phyloP scores from a whole-genome alignment of 2,113 vertebrate species.

The Siniperca knerii region DNA sequence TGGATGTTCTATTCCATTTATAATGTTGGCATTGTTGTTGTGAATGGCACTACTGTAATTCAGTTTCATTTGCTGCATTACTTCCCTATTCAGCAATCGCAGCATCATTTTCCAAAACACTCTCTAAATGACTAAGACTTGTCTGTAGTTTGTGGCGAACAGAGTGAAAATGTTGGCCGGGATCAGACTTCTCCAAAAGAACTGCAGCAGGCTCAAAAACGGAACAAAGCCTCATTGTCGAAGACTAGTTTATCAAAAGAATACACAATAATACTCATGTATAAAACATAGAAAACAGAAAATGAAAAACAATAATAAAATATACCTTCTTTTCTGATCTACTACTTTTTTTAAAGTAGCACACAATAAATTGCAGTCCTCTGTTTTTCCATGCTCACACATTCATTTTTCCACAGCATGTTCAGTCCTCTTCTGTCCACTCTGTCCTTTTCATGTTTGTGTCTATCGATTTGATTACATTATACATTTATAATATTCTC shows the following conservation, averaged over 20 bases:
- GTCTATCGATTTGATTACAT: conserved; percentile 16
- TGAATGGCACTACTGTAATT: conserved; percentile 11
- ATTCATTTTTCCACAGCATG: conserved; percentile 35
- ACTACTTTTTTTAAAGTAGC: conserved; percentile 53
- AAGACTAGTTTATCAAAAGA: conserved; percentile 79
- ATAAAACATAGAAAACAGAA: conserved; percentile 76
- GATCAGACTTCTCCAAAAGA: conserved; percentile 28
- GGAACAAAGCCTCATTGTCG: conserved; percentile 56
- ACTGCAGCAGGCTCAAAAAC: conserved; percentile 43
- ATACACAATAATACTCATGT: conserved; percentile 75
- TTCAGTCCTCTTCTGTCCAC: conserved; percentile 39
- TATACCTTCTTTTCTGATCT: conserved; percentile 77
- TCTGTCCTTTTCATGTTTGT: conserved; percentile 26
- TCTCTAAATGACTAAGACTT: conserved; percentile 33
- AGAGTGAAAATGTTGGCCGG: neutral
- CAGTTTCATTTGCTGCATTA: neutral
- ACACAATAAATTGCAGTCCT: conserved; percentile 72
- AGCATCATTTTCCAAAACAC: conserved; percentile 49
- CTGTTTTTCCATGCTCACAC: conserved; percentile 37
- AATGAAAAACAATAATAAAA: conserved; percentile 79
- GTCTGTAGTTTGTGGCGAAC: conserved; percentile 32
- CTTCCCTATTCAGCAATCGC: conserved; percentile 2
- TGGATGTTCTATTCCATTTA: neutral
- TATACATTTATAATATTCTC: conserved; percentile 14
- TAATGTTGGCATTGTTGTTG: neutral